A percentile compares a stretch with the other conserved stretches of the same genome.
Evolutionary conservation across 2,113 vertebrate genomes (phyloP).

Genomic region (Carassius carassius): DNA sequence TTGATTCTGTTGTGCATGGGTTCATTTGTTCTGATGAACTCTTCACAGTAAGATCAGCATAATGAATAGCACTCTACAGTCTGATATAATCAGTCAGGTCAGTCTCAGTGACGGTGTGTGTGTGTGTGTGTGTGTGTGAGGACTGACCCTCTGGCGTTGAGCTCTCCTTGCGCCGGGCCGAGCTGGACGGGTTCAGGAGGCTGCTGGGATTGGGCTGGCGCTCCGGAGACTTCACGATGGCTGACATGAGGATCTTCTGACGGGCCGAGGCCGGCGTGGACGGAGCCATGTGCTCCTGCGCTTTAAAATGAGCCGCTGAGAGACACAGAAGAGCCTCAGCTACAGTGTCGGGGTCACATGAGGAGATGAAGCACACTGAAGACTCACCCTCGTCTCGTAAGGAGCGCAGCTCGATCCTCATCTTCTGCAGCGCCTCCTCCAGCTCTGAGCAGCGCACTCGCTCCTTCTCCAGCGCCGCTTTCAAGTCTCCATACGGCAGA

Average conservation of each 20-base stretch:
- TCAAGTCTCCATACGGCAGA: constrained; percentile 96
- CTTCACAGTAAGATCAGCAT: neutral
- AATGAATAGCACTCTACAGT: neutral
- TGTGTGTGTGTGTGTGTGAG: neutral
- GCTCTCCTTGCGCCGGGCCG: constrained; percentile 89
- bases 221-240: constrained; percentile 95
- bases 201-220: constrained; percentile 94
- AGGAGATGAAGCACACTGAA: neutral
- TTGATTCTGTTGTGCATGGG: neutral
- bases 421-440: constrained; percentile 97
- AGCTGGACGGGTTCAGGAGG: constrained; percentile 81
- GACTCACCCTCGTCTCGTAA: constrained; percentile 91
- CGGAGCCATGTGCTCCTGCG: constrained; percentile 85
- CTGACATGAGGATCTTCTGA: constrained; percentile 98
- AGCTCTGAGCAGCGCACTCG: constrained; percentile 92
- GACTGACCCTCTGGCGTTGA: constrained; percentile 90
- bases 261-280: constrained; percentile 91
- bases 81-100: neutral
- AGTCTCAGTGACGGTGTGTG: too few species aligned
- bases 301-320: constrained; percentile 93
- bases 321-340: constrained; percentile 53
- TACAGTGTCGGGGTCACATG: neutral
- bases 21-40: too few species aligned
- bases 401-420: constrained; percentile 93
- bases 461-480: constrained; percentile 95